Evolutionary conservation across 2,797 vertebrate genomes (phyloP).

Genomic region (Halcyon smyrnensis): DNA sequence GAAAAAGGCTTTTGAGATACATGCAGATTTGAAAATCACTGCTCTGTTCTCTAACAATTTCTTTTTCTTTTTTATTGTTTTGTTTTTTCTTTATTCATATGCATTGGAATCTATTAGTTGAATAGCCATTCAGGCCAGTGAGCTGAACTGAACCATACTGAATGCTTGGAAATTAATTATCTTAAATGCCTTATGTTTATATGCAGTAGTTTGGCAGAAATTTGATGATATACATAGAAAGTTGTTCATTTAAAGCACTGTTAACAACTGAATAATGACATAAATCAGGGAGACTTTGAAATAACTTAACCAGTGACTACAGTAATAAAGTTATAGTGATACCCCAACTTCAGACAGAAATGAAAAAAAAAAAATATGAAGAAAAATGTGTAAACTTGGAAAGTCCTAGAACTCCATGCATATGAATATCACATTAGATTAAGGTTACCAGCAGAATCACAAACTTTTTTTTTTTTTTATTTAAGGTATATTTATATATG

Average conservation of each 20-base stretch:
- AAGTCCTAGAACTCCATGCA: not conserved
- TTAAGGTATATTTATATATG: not conserved
- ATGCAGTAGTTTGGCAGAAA: not conserved
- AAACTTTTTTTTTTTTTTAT: not conserved
- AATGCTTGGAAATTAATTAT: slow-evolving; percentile 24
- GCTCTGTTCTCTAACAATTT: not conserved
- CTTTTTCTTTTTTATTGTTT: not conserved
- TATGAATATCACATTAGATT: not conserved
- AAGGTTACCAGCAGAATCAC: not conserved
- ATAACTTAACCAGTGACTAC: not conserved
- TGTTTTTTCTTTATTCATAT: not conserved
- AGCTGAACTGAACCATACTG: slow-evolving; percentile 11
- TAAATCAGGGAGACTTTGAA: not conserved
- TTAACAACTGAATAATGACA: not conserved
- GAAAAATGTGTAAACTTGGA: not conserved
- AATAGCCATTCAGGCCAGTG: not conserved
- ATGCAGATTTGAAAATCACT: not conserved
- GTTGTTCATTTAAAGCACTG: not conserved
- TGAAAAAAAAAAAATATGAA: not conserved
- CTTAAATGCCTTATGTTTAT: slow-evolving; percentile 3
- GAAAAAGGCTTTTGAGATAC: not conserved
- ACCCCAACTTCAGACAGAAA: not conserved
- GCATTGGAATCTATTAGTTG: not conserved
- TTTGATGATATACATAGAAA: slow-evolving; percentile 2
- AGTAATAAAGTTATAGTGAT: not conserved